phyloP scores from a whole-genome alignment of 2,113 vertebrate species.

The Hypanus sabinus region DNA sequence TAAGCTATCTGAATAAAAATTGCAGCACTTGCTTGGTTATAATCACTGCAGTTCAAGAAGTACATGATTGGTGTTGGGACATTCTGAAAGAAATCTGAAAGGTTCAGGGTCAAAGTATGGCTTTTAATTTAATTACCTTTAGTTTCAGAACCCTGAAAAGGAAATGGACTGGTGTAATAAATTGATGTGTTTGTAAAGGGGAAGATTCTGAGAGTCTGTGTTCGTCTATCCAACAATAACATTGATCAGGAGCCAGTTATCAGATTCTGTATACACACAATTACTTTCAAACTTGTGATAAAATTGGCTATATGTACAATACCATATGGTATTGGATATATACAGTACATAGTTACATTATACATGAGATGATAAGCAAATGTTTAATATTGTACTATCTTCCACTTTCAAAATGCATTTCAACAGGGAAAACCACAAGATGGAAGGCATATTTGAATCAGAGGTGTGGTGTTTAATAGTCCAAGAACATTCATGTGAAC shows the following conservation, averaged over 20 bases:
- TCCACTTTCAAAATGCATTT: background rate
- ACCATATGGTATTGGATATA: background rate
- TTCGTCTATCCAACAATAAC: background rate
- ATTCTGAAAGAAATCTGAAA: too few relatives aligned
- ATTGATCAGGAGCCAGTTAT: background rate
- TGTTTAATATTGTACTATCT: background rate
- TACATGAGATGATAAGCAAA: conserved; percentile 5
- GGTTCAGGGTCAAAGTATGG: too few relatives aligned
- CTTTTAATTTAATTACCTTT: background rate
- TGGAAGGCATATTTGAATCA: background rate
- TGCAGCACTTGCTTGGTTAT: too few relatives aligned
- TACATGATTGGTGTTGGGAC: too few relatives aligned
- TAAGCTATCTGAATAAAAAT: too few relatives aligned
- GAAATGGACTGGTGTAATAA: background rate
- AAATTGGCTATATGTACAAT: background rate
- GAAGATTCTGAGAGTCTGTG: background rate
- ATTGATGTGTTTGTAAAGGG: background rate
- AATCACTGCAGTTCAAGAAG: too few relatives aligned
- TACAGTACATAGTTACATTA: background rate
- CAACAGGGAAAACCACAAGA: background rate
- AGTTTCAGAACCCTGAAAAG: background rate
- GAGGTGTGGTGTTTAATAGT: background rate
- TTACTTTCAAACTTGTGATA: background rate
- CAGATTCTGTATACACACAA: background rate
- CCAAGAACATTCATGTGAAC: background rate